phyloP scores from a whole-genome alignment of 2,888 invertebrate species.

The Drosophila percnosoma region DNA sequence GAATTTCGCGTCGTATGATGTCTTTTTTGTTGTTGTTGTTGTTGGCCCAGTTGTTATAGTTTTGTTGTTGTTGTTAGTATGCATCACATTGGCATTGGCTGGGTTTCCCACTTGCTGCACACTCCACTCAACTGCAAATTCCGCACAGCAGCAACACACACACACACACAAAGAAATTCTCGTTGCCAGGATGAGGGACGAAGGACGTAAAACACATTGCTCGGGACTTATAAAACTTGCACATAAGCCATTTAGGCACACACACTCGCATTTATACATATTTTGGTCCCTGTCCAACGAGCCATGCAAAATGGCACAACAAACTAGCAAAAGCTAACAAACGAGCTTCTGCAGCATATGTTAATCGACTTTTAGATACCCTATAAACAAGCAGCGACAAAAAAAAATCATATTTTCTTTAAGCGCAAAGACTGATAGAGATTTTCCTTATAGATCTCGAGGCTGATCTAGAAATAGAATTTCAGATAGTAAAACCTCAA shows the following conservation, averaged over 20 bases:
- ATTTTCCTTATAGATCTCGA: not conserved
- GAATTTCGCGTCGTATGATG: slow-evolving; percentile 39
- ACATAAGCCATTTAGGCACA: slow-evolving; percentile 32
- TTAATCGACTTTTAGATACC: slow-evolving; percentile 5
- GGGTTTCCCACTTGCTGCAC: not conserved
- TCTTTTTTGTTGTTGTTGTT: not conserved
- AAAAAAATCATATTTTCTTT: not conserved
- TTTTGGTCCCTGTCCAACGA: slow-evolving; percentile 61
- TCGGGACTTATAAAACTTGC: slow-evolving; percentile 44
- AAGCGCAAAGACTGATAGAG: too few relatives aligned
- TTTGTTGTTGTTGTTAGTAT: slow-evolving; percentile 30
- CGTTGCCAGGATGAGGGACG: slow-evolving; percentile 29
- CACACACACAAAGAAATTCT: slow-evolving; percentile 34
- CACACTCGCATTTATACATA: slow-evolving; percentile 7
- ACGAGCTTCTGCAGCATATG: not conserved
- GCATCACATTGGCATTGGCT: slow-evolving; percentile 41
- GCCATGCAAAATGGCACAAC: slow-evolving; percentile 69
- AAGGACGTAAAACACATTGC: slow-evolving; percentile 14
- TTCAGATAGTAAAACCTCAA: not conserved
- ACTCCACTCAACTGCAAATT: slow-evolving; percentile 33
- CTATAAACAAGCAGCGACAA: not conserved
- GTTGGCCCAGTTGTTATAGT: not conserved
- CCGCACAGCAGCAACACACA: slow-evolving; percentile 25
- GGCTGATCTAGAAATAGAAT: not conserved
- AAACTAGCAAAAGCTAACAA: slow-evolving; percentile 29